These are phyloP conservation scores for Synanthedon formicaeformis DNA, from an alignment of 2,888 invertebrate species.

Conservation along the genomic window DNA sequence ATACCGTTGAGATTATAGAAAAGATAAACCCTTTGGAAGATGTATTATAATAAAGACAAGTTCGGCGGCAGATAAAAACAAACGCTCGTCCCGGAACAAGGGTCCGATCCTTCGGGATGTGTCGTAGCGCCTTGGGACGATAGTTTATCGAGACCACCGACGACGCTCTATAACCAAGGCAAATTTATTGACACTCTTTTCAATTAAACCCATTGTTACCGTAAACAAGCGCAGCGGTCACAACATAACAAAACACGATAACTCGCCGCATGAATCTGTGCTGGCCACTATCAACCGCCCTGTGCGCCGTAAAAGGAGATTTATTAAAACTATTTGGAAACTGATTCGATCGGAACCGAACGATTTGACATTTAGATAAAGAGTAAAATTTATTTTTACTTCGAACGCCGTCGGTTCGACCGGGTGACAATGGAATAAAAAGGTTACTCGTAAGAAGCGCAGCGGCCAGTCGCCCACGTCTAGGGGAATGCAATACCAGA, in stretches of 20 bases:
- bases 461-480: conserved; percentile 53
- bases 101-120: conserved; percentile 46
- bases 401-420: conserved; percentile 42
- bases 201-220: conserved; percentile 68
- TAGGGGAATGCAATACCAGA: too few relatives aligned
- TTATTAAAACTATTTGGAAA: conserved; percentile 71
- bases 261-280: conserved; percentile 59
- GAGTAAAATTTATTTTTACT: conserved; percentile 67
- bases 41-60: conserved; percentile 60
- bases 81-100: conserved; percentile 45
- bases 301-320: conserved; percentile 66
- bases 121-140: conserved; percentile 32
- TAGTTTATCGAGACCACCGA: conserved; percentile 60
- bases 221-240: conserved; percentile 52
- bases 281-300: conserved; percentile 50
- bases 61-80: conserved; percentile 57
- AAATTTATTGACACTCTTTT: conserved; percentile 70
- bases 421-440: conserved; percentile 69
- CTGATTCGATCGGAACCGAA: conserved; percentile 69
- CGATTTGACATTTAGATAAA: conserved; percentile 72
- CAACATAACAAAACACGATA: conserved; percentile 66
- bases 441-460: conserved; percentile 65
- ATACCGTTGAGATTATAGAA: conserved; percentile 35
- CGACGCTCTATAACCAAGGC: conserved; percentile 46
- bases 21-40: conserved; percentile 44